These are phyloP conservation scores for Babylonia areolata DNA, from an alignment of 1,140 invertebrate genomes.

Conservation along the genomic window DNA sequence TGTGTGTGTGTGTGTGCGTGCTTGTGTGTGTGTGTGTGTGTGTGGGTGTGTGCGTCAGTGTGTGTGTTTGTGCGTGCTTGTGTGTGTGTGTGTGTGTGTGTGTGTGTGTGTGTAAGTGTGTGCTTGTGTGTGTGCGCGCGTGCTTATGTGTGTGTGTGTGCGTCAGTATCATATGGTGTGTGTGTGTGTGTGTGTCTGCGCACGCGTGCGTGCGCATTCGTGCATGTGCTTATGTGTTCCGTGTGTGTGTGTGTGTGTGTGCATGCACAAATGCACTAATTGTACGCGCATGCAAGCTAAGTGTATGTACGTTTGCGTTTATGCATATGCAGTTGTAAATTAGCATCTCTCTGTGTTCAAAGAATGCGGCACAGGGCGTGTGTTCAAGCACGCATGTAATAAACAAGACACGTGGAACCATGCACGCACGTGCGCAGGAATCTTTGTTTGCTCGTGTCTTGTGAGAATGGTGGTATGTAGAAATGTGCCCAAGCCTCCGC, in stretches of 20 bases:
- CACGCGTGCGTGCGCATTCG: not conserved
- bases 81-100: conserved; percentile 20
- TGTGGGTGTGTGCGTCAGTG: not conserved
- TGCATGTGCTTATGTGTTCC: not conserved
- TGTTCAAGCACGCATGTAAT: not conserved
- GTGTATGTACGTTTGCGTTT: too few relatives aligned
- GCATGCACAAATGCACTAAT: not conserved
- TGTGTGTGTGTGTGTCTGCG: not conserved
- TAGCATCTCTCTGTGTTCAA: too few relatives aligned
- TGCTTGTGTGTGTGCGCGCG: conserved; percentile 21
- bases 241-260: too few relatives aligned
- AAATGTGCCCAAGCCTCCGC: too few relatives aligned
- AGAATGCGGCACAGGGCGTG: not conserved
- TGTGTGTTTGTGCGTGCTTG: not conserved
- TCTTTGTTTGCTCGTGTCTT: too few relatives aligned
- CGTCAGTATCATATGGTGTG: not conserved
- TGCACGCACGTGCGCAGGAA: too few relatives aligned
- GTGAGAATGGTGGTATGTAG: too few relatives aligned
- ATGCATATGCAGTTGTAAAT: too few relatives aligned
- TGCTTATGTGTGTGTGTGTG: not conserved
- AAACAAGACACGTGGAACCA: too few relatives aligned
- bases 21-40: not conserved
- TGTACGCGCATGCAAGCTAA: not conserved
- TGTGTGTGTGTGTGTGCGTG: not conserved
- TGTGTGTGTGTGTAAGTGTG: conserved; percentile 20